A percentile compares a stretch with the other conserved stretches of the same genome.
phyloP scores from a whole-genome alignment of 2,797 vertebrate genomes.

The Danio aesculapii region DNA sequence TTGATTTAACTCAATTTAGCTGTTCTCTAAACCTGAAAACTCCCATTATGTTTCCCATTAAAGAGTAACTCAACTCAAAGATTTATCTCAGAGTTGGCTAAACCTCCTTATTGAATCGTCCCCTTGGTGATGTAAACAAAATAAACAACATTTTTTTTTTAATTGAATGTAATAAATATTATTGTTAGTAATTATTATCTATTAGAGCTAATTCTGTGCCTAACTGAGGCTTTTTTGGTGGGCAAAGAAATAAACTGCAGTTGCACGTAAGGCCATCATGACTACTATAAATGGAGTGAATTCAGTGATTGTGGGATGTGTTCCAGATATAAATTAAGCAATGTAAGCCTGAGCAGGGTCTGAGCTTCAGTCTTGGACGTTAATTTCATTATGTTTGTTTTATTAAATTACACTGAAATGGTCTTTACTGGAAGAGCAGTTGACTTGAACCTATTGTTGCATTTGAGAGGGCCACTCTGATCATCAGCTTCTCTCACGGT shows the following conservation, averaged over 20 bases:
- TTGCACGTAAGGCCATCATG: background rate
- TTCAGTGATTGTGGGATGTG: constrained; percentile 2
- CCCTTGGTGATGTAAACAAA: background rate
- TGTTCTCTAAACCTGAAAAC: too few species aligned
- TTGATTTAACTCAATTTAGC: too few species aligned
- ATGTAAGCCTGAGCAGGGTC: background rate
- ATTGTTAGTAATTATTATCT: background rate
- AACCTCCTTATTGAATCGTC: background rate
- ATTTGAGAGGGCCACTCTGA: constrained; percentile 7
- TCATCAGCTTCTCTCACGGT: constrained; percentile 2
- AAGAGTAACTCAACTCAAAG: background rate
- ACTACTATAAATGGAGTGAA: constrained; percentile 33
- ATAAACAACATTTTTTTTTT: too few species aligned
- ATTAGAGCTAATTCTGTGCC: background rate
- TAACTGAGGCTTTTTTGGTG: background rate
- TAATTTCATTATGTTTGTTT: background rate
- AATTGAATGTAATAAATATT: background rate
- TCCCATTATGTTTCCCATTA: background rate
- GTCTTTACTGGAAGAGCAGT: background rate
- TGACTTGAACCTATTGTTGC: background rate
- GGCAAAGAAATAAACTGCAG: background rate
- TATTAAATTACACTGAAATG: background rate
- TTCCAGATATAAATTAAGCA: constrained; percentile 11
- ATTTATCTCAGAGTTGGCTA: background rate
- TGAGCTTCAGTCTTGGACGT: background rate